Evolutionary conservation across 2,888 invertebrate genomes (phyloP).

Genomic region (Catocala sponsa): DNA sequence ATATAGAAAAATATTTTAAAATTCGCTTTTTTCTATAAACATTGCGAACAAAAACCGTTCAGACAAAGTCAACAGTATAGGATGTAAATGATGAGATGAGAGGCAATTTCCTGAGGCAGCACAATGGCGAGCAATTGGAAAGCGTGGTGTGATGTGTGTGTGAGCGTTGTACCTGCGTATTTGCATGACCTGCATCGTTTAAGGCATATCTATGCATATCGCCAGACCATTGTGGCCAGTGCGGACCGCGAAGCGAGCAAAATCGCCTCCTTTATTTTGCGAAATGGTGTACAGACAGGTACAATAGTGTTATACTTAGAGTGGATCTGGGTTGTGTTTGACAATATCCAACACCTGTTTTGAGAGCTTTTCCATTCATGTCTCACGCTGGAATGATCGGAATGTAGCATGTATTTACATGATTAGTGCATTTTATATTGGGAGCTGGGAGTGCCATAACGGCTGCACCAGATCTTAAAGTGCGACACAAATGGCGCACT

Average conservation of each 20-base stretch:
- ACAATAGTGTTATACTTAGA: slow-evolving; percentile 49
- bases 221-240: slow-evolving; percentile 79
- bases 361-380: not conserved
- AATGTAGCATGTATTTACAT: slow-evolving; percentile 1
- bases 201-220: slow-evolving; percentile 83
- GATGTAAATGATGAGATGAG: slow-evolving; percentile 52
- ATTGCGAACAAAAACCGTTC: slow-evolving; percentile 35
- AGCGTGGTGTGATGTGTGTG: slow-evolving; percentile 68
- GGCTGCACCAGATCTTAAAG: too few relatives aligned
- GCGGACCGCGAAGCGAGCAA: slow-evolving; percentile 81
- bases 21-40: too few relatives aligned
- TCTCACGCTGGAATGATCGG: not conserved
- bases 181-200: slow-evolving; percentile 75
- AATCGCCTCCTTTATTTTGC: slow-evolving; percentile 80
- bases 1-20: too few relatives aligned
- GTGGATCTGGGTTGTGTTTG: slow-evolving; percentile 42
- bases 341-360: slow-evolving; percentile 37
- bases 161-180: slow-evolving; percentile 65
- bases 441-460: too few relatives aligned
- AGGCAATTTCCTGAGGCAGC: slow-evolving; percentile 50
- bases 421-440: not conserved
- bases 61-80: slow-evolving; percentile 29
- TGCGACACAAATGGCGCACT: too few relatives aligned
- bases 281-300: slow-evolving; percentile 69
- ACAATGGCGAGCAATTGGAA: slow-evolving; percentile 68